phyloP scores from a whole-genome alignment of 2,797 vertebrate genomes.

The Tokudaia muenninki region DNA sequence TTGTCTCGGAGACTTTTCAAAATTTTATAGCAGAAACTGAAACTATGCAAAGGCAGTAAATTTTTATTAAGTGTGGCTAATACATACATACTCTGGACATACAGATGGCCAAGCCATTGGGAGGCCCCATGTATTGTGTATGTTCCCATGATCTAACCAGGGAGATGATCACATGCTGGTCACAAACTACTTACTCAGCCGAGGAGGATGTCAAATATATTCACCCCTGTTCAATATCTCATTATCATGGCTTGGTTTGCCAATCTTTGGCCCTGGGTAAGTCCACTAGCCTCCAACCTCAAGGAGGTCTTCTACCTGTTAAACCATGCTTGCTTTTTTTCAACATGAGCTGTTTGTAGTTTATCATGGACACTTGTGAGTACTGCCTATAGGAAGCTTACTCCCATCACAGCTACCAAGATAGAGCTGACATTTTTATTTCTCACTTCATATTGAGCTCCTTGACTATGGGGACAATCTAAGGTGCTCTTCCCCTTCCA shows the following conservation, averaged over 20 bases:
- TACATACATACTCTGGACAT: background rate
- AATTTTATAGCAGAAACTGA: background rate
- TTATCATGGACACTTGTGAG: background rate
- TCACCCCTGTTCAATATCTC: background rate
- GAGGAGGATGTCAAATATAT: background rate
- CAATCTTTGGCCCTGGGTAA: background rate
- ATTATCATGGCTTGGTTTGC: background rate
- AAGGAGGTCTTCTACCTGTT: background rate
- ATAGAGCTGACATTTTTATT: background rate
- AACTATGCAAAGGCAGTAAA: background rate
- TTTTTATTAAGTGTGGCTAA: background rate
- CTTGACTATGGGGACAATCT: background rate
- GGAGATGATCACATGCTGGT: background rate
- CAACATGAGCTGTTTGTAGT: background rate
- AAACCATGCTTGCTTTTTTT: background rate
- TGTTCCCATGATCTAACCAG: background rate
- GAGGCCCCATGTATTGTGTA: no score
- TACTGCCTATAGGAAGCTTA: background rate
- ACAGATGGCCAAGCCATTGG: background rate
- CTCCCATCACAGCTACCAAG: background rate
- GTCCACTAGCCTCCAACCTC: no score
- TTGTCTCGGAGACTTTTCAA: background rate
- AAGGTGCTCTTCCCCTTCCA: background rate
- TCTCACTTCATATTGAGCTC: background rate
- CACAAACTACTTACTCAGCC: background rate